Percentiles rank a stretch among this genome's conserved stretches.
These are phyloP conservation scores for Thymelicus acteon DNA, from an alignment of 2,888 invertebrate species.

Conservation along the genomic window DNA sequence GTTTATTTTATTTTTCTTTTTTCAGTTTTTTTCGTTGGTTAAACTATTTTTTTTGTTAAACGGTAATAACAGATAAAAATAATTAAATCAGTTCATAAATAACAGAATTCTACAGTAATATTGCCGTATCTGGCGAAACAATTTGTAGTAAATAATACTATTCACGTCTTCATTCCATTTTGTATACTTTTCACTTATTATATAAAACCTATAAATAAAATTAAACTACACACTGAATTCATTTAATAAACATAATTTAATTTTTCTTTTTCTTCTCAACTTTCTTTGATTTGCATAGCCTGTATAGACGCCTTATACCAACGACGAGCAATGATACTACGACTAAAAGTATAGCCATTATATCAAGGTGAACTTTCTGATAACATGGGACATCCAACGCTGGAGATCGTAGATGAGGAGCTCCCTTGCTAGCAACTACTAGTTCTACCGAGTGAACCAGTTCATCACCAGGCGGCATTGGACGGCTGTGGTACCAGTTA, in stretches of 20 bases:
- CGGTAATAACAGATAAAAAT: too few relatives aligned
- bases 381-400: slow-evolving; percentile 58
- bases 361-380: slow-evolving; percentile 66
- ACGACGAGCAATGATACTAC: neutral
- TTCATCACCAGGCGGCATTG: slow-evolving; percentile 82
- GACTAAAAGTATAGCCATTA: slow-evolving; percentile 40
- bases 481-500: slow-evolving; percentile 69
- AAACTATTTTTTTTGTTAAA: too few relatives aligned
- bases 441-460: slow-evolving; percentile 89
- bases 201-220: too few relatives aligned
- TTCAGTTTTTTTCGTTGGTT: too few relatives aligned
- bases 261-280: slow-evolving; percentile 9
- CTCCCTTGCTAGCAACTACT: slow-evolving; percentile 84
- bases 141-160: too few relatives aligned
- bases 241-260: neutral
- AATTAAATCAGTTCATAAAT: too few relatives aligned
- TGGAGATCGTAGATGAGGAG: slow-evolving; percentile 74
- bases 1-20: too few relatives aligned
- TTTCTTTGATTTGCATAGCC: neutral
- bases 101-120: too few relatives aligned
- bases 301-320: slow-evolving; percentile 11
- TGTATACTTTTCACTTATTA: too few relatives aligned
- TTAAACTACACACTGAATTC: too few relatives aligned
- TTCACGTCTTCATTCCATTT: too few relatives aligned
- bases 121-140: too few relatives aligned